Evolutionary conservation across 2,113 vertebrate species (phyloP).

Genomic region (Chitala chitala): DNA sequence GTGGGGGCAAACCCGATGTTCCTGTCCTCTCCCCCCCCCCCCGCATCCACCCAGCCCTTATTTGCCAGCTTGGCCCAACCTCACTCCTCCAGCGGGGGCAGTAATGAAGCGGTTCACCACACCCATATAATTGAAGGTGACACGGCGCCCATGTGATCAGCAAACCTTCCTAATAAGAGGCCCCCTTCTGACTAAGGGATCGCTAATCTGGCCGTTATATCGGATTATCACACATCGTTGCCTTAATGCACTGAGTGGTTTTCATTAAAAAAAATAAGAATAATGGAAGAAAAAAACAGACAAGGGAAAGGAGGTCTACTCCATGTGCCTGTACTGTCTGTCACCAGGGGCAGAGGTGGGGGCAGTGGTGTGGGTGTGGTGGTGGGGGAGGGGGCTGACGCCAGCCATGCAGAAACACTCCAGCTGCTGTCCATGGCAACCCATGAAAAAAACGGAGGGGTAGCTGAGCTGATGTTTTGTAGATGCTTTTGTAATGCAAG

Average conservation of each 20-base stretch:
- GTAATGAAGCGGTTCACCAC: conserved; percentile 30
- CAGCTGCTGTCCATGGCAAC: conserved; percentile 39
- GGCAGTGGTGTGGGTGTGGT: too few relatives aligned
- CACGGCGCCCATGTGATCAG: conserved; percentile 36
- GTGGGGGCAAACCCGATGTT: too few relatives aligned
- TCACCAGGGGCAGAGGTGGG: too few relatives aligned
- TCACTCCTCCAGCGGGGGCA: neutral
- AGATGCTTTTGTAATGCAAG: too few relatives aligned
- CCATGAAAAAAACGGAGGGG: neutral
- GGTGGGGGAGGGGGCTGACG: conserved; percentile 21
- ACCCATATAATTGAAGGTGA: conserved; percentile 45
- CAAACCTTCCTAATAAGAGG: conserved; percentile 32
- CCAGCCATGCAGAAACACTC: conserved; percentile 44
- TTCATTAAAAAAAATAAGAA: conserved; percentile 8
- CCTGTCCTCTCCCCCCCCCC: too few relatives aligned
- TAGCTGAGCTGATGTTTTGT: neutral
- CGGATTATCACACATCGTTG: conserved; percentile 45
- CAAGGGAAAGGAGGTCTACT: neutral
- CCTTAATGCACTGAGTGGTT: conserved; percentile 41
- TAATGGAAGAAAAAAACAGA: neutral
- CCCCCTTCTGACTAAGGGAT: conserved; percentile 37
- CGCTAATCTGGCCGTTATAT: conserved; percentile 43
- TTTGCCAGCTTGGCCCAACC: neutral
- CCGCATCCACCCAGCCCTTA: too few relatives aligned
- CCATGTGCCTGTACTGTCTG: conserved; percentile 28